These are phyloP conservation scores for Rissa tridactyla DNA, from an alignment of 2,113 vertebrate genomes.

Conservation along the genomic window DNA sequence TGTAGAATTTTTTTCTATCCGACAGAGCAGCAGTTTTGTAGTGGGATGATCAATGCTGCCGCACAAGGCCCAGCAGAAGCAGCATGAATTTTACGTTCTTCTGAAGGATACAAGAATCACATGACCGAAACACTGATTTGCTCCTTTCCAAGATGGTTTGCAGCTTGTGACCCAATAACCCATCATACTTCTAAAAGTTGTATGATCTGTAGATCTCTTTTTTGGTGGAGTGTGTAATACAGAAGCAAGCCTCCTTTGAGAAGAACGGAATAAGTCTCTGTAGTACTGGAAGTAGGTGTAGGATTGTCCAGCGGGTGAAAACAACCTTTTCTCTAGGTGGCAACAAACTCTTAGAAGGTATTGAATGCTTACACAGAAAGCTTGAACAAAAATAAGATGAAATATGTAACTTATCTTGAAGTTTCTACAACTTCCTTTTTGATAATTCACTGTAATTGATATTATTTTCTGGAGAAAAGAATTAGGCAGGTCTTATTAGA, in stretches of 20 bases:
- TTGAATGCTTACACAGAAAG: neutral
- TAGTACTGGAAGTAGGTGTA: neutral
- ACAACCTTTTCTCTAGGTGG: neutral
- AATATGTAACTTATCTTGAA: neutral
- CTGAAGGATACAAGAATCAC: neutral
- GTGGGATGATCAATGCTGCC: neutral
- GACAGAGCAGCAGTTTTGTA: neutral
- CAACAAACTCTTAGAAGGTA: neutral
- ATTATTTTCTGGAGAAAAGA: neutral
- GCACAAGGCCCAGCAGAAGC: accelerated
- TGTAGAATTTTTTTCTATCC: neutral
- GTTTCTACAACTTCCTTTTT: neutral
- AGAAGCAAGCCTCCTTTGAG: neutral
- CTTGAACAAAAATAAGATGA: neutral
- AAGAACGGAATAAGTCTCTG: neutral
- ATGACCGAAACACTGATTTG: neutral
- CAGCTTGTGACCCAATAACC: neutral
- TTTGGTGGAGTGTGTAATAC: neutral
- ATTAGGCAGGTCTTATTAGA: neutral
- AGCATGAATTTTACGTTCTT: neutral
- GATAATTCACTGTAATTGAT: neutral
- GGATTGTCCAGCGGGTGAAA: neutral
- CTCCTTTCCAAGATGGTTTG: neutral
- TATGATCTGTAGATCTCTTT: neutral
- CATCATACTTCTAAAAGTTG: neutral